Percentiles rank a stretch among this genome's conserved stretches.
Conservation (phyloP, 2,888 invertebrate species). For the Aspidiotus destructor region DNA sequence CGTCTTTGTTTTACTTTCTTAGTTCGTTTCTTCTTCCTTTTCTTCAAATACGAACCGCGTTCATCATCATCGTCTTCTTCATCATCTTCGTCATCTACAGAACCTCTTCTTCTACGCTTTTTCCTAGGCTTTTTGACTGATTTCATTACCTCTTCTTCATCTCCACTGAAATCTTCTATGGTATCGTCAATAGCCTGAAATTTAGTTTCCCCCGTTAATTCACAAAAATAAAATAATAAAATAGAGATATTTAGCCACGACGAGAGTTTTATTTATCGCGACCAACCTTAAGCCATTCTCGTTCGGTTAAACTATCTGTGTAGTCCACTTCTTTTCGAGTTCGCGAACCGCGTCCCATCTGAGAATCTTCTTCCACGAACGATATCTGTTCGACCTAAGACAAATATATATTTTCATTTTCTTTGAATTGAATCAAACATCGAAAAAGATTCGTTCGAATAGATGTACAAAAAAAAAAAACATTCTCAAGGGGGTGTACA, state of each 20-base stretch:
- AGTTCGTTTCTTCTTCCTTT: slow-evolving; percentile 8
- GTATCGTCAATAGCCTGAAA: slow-evolving; percentile 46
- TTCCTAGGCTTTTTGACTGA: slow-evolving; percentile 11
- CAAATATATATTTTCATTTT: not conserved
- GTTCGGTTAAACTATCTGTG: slow-evolving; percentile 91
- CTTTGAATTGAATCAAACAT: no score
- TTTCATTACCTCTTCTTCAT: slow-evolving; percentile 55
- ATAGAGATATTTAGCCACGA: not conserved
- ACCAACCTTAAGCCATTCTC: slow-evolving; percentile 80
- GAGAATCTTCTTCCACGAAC: slow-evolving; percentile 60
- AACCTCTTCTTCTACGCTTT: slow-evolving; percentile 42
- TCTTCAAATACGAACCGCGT: slow-evolving; percentile 18
- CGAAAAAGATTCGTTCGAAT: no score
- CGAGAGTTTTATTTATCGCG: not conserved
- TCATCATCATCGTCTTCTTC: slow-evolving; percentile 39
- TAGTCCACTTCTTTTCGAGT: slow-evolving; percentile 97
- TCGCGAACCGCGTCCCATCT: slow-evolving; percentile 82
- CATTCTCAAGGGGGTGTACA: no score
- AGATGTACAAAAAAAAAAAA: no score
- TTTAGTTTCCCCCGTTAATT: not conserved
- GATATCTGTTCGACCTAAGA: slow-evolving; percentile 49
- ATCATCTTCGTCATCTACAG: slow-evolving; percentile 49
- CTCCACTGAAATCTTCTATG: slow-evolving; percentile 53
- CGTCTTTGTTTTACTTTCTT: slow-evolving; percentile 4
- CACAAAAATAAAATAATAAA: not conserved